These are phyloP conservation scores for Eudasyphora cyanicolor DNA, from an alignment of 2,888 invertebrate species.

Conservation along the genomic window DNA sequence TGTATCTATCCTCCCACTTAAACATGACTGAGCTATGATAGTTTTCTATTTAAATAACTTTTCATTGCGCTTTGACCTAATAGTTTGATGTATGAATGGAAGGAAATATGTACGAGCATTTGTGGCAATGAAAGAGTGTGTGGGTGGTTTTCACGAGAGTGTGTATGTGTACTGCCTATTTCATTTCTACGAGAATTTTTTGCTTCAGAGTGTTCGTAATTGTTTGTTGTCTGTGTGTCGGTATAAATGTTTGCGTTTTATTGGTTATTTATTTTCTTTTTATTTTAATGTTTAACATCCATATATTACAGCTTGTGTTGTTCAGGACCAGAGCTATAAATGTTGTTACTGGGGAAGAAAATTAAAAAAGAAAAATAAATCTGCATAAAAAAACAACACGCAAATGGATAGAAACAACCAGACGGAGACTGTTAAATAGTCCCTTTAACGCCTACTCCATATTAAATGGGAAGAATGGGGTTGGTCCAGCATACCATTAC, in stretches of 20 bases:
- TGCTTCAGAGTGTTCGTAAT: neutral
- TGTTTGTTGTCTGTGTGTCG: neutral
- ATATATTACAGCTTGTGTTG: constrained; percentile 52
- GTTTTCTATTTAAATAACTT: constrained; percentile 53
- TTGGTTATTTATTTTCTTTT: constrained; percentile 53
- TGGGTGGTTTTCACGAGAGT: too few species aligned
- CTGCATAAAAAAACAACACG: neutral
- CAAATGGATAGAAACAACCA: constrained; percentile 21
- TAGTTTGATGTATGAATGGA: neutral
- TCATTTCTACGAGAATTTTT: neutral
- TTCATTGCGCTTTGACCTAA: constrained; percentile 46
- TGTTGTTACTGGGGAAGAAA: constrained; percentile 24
- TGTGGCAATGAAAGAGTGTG: too few species aligned
- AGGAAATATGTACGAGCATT: neutral
- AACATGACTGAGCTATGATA: constrained; percentile 40
- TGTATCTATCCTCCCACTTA: constrained; percentile 25
- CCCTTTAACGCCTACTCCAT: constrained; percentile 50
- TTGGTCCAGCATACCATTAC: neutral
- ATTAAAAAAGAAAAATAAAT: constrained; percentile 9
- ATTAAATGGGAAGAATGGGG: neutral
- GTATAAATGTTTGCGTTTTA: constrained; percentile 35
- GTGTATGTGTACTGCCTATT: neutral
- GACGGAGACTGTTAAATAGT: constrained; percentile 54
- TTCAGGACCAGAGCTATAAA: constrained; percentile 38
- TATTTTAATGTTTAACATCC: constrained; percentile 52